phyloP scores from a whole-genome alignment of 2,113 vertebrate species.

The Rhombomys opimus region DNA sequence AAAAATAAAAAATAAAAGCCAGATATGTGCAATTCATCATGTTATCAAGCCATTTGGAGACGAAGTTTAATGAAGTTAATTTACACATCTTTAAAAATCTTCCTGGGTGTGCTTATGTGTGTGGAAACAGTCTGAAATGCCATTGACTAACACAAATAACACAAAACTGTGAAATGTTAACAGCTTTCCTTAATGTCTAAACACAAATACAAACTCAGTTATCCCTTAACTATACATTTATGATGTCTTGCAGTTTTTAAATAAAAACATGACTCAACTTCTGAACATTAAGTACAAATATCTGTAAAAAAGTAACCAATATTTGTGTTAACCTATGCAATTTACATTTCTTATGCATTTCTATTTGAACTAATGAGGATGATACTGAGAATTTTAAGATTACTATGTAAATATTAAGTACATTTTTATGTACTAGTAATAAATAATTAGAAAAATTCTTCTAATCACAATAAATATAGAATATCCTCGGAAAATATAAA shows the following conservation, averaged over 20 bases:
- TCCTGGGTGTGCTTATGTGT: neutral
- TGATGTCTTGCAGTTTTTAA: neutral
- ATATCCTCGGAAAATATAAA: neutral
- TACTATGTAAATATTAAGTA: neutral
- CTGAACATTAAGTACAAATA: neutral
- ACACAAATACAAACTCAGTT: neutral
- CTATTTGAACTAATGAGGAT: neutral
- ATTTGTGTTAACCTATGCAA: neutral
- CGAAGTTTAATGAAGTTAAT: neutral
- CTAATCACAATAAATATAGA: neutral
- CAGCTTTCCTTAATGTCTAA: neutral
- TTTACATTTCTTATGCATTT: neutral
- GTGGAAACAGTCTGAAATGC: neutral
- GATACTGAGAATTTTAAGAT: neutral
- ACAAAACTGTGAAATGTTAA: neutral
- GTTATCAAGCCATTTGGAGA: neutral
- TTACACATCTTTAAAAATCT: neutral
- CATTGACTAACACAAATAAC: neutral
- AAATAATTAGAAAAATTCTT: neutral
- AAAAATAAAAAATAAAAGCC: neutral
- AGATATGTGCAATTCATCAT: neutral
- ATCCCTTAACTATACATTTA: neutral
- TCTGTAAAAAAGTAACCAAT: neutral
- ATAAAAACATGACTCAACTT: too few relatives aligned
- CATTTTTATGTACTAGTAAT: neutral